Percentiles rank a stretch among this genome's conserved stretches.
Conservation (phyloP, 2,888 invertebrate species). For the Barypeithes pellucidus region DNA sequence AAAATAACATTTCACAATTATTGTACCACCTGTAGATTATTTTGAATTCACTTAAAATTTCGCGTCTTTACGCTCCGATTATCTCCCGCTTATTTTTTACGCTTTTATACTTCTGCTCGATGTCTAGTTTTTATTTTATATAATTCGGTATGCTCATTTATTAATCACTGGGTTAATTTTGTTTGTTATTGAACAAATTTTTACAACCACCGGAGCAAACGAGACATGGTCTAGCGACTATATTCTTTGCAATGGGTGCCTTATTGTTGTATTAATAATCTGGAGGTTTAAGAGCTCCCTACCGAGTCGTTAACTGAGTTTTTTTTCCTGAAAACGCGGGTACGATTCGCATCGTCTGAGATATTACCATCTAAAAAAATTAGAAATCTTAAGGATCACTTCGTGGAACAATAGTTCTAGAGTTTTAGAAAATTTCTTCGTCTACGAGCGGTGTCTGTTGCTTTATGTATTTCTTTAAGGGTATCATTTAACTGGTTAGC, state of each 20-base stretch:
- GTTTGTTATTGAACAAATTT: slow-evolving; percentile 23
- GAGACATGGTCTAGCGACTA: slow-evolving; percentile 8
- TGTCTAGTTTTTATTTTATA: slow-evolving; percentile 38
- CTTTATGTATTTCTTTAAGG: too few species aligned
- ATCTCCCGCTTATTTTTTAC: slow-evolving; percentile 55
- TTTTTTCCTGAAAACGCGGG: too few species aligned
- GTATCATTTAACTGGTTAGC: too few species aligned
- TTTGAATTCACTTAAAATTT: slow-evolving; percentile 7
- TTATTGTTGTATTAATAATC: not conserved
- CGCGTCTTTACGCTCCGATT: slow-evolving; percentile 56
- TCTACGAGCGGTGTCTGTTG: too few species aligned
- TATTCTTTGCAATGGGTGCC: not conserved
- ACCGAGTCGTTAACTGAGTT: too few species aligned
- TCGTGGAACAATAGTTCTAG: too few species aligned
- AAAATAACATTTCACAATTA: too few species aligned
- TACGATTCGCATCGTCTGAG: too few species aligned
- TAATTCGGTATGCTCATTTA: slow-evolving; percentile 32
- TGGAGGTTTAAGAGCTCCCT: too few species aligned
- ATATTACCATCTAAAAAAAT: too few species aligned
- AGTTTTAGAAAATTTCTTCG: too few species aligned
- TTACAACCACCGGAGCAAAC: slow-evolving; percentile 25
- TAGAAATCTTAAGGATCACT: too few species aligned
- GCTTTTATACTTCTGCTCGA: slow-evolving; percentile 48
- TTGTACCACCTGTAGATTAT: not conserved
- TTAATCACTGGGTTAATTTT: slow-evolving; percentile 36